Conservation (phyloP, 2,113 vertebrate species). For the Microcebus tavaratra region DNA sequence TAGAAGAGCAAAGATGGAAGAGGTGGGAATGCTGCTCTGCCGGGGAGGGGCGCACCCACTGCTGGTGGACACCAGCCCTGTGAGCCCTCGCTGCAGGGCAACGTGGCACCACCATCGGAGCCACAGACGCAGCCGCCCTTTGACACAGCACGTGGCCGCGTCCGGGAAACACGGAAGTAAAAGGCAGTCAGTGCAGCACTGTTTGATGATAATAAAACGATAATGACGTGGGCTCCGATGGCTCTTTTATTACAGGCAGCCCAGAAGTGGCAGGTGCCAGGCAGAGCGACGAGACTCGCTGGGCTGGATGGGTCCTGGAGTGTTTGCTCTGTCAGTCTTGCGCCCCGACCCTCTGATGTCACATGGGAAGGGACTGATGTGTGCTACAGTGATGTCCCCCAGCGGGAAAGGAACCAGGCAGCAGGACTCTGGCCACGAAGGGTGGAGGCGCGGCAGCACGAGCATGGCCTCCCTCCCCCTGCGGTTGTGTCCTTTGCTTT, state of each 20-base stretch:
- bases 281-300: not conserved
- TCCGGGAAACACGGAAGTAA: accelerated
- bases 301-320: not conserved
- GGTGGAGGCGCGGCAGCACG: accelerated
- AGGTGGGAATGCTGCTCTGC: accelerated
- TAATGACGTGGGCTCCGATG: accelerated
- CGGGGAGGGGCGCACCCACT: accelerated
- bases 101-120: accelerated
- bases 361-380: accelerated
- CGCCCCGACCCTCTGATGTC: accelerated
- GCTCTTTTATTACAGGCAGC: not conserved
- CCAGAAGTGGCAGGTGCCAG: not conserved
- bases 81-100: not conserved
- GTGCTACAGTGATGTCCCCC: not conserved
- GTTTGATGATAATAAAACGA: not conserved
- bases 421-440: accelerated
- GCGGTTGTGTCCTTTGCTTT: not conserved
- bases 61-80: not conserved
- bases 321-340: not conserved
- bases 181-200: accelerated
- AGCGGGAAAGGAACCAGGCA: accelerated
- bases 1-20: not conserved
- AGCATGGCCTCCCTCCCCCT: accelerated
- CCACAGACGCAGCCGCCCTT: accelerated
- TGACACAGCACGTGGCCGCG: accelerated